Evolutionary conservation across 2,113 vertebrate genomes (phyloP).

Genomic region (Ochotona princeps): DNA sequence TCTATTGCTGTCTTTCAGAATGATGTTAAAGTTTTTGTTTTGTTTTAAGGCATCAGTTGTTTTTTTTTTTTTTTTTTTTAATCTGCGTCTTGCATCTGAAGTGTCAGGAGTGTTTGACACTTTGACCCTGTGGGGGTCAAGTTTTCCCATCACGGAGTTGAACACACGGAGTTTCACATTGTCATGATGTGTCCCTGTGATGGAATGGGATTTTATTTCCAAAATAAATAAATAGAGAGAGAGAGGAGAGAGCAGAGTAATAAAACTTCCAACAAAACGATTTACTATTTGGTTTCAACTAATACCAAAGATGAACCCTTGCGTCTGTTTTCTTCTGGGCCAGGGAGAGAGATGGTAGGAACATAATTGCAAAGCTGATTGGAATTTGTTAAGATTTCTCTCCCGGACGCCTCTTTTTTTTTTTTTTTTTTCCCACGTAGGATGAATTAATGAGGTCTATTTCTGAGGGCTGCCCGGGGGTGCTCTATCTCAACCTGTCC

Average conservation of each 20-base stretch:
- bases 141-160: background rate
- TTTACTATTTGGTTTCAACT: slow-evolving; percentile 34
- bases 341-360: background rate
- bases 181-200: background rate
- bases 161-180: slow-evolving; percentile 29
- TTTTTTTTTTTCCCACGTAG: slow-evolving; percentile 77
- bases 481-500: slow-evolving; percentile 91
- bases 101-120: background rate
- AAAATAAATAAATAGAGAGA: slow-evolving; percentile 42
- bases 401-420: background rate
- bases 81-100: background rate
- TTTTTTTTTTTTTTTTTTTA: slow-evolving; percentile 2
- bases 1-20: slow-evolving; percentile 17
- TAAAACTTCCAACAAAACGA: background rate
- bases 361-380: background rate
- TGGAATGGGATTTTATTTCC: slow-evolving; percentile 42
- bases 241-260: background rate
- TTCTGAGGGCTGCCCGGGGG: slow-evolving; percentile 86
- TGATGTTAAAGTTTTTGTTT: background rate
- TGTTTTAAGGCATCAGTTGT: no score
- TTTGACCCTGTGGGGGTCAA: background rate
- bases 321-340: background rate
- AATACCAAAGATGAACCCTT: background rate
- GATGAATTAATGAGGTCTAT: slow-evolving; percentile 88
- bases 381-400: slow-evolving; percentile 48